Percentiles rank a stretch among this genome's conserved stretches.
Evolutionary conservation across 2,888 invertebrate genomes (phyloP).

Genomic region (Limenitis camilla): DNA sequence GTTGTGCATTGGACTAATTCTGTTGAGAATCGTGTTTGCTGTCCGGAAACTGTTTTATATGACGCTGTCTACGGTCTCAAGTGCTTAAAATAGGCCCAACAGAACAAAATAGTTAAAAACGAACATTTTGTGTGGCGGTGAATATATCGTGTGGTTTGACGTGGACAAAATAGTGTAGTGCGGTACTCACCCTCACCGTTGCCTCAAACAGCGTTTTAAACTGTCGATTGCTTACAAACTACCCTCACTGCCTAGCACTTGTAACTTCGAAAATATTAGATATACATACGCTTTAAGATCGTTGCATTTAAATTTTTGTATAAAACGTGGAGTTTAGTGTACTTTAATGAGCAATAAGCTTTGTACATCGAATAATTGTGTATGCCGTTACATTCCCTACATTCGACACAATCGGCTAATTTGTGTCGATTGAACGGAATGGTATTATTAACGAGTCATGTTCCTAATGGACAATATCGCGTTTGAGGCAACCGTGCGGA

Average conservation of each 20-base stretch:
- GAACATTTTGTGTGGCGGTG: slow-evolving; percentile 6
- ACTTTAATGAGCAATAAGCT: slow-evolving; percentile 14
- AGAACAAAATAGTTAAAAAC: not conserved
- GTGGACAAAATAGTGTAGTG: slow-evolving; percentile 9
- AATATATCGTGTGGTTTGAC: slow-evolving; percentile 1
- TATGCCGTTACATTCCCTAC: slow-evolving; percentile 20
- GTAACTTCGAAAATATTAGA: slow-evolving; percentile 15
- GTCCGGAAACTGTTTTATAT: slow-evolving; percentile 16
- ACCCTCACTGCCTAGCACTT: slow-evolving; percentile 26
- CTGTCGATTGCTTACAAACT: slow-evolving; percentile 17
- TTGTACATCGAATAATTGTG: slow-evolving; percentile 22
- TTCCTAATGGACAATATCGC: slow-evolving; percentile 29
- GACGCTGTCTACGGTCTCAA: slow-evolving; percentile 16
- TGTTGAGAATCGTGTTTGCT: slow-evolving; percentile 16
- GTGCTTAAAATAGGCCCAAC: slow-evolving; percentile 12
- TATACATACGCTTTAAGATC: slow-evolving; percentile 19
- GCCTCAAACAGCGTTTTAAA: slow-evolving; percentile 14
- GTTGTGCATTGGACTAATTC: slow-evolving; percentile 19
- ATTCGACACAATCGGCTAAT: slow-evolving; percentile 21
- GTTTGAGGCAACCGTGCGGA: slow-evolving; percentile 29
- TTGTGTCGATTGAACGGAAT: slow-evolving; percentile 20
- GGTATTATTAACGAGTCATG: slow-evolving; percentile 25
- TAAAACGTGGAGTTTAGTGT: slow-evolving; percentile 7
- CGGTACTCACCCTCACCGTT: slow-evolving; percentile 9
- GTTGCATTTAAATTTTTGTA: slow-evolving; percentile 25